phyloP scores from a whole-genome alignment of 2,113 vertebrate species.

The Lasiurus borealis region DNA sequence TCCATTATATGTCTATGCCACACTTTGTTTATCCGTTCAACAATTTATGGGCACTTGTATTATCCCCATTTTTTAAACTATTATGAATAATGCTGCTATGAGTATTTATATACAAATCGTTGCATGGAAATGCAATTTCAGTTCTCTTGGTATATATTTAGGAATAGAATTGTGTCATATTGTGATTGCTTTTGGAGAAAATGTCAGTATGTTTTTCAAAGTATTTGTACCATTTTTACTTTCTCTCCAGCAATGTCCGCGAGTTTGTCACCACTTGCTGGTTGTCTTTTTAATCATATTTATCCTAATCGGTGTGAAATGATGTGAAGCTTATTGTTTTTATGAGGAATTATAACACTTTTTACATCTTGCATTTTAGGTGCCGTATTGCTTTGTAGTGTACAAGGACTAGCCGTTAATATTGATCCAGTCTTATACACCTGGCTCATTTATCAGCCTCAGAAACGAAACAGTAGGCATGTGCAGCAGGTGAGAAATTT shows the following conservation, averaged over 20 bases:
- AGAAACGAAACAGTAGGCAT: slow-evolving; percentile 88
- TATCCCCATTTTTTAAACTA: neutral
- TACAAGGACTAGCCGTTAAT: slow-evolving; percentile 96
- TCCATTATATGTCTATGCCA: neutral
- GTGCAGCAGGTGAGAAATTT: slow-evolving; percentile 87
- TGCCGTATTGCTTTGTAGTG: slow-evolving; percentile 92
- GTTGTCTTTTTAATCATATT: neutral
- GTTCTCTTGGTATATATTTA: neutral
- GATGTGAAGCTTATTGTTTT: neutral
- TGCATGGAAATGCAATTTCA: neutral
- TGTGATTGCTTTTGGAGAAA: neutral
- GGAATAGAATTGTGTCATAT: neutral
- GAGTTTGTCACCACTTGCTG: neutral
- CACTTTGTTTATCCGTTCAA: neutral
- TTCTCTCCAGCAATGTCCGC: neutral
- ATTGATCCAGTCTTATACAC: slow-evolving; percentile 95
- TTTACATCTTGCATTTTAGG: slow-evolving; percentile 86
- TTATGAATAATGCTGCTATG: neutral
- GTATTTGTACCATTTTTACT: neutral
- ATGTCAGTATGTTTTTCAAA: neutral
- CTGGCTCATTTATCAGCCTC: slow-evolving; percentile 95
- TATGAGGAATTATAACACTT: slow-evolving; percentile 42
- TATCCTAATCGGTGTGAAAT: neutral
- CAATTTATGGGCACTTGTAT: neutral
- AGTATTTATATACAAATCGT: neutral